Conservation (phyloP, 2,113 vertebrate species). For the Phocoena phocoena region DNA sequence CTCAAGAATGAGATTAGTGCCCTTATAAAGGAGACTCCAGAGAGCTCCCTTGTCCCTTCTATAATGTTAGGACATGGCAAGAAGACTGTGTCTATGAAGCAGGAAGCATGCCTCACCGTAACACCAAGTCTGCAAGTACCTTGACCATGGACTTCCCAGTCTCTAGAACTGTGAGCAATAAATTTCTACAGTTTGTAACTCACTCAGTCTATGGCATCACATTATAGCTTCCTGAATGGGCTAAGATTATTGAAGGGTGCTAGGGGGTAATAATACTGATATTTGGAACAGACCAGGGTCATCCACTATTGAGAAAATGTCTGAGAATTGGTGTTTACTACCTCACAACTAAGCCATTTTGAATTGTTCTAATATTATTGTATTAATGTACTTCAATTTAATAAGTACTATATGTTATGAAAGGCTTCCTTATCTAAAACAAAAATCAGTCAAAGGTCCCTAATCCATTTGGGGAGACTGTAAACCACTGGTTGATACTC, state of each 20-base stretch:
- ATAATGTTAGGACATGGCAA: neutral
- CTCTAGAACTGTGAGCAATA: neutral
- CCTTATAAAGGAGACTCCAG: neutral
- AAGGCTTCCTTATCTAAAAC: neutral
- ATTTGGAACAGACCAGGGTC: neutral
- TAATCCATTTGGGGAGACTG: neutral
- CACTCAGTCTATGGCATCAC: neutral
- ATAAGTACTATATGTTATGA: neutral
- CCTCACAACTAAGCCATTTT: neutral
- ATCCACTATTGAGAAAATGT: neutral
- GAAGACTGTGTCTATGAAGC: neutral
- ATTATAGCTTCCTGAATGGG: neutral
- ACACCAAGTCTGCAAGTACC: neutral
- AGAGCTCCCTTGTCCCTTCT: neutral
- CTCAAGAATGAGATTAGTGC: neutral
- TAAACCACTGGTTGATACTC: rapidly evolving
- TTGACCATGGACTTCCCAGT: neutral
- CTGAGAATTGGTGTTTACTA: neutral
- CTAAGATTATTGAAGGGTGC: neutral
- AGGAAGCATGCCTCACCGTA: neutral
- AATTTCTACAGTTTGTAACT: neutral
- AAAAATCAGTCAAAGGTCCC: neutral
- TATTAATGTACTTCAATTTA: neutral
- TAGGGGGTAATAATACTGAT: neutral
- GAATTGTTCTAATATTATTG: neutral